These are phyloP conservation scores for Euwallacea similis DNA, from an alignment of 1,140 invertebrate species.

Conservation along the genomic window DNA sequence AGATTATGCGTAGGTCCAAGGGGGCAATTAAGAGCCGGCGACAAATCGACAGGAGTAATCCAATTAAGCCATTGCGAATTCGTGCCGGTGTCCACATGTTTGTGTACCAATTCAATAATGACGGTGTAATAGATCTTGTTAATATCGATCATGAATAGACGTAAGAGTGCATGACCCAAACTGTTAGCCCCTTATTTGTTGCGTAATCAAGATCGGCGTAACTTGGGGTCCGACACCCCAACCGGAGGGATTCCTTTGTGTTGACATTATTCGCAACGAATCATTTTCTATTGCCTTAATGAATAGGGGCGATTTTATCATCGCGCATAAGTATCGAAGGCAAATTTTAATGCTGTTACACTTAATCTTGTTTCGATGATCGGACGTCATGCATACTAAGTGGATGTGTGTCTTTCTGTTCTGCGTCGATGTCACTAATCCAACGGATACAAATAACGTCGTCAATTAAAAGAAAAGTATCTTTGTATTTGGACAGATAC, in stretches of 20 bases:
- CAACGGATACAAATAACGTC: not conserved
- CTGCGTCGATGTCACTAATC: not conserved
- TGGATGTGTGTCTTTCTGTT: not conserved
- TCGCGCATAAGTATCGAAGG: slow-evolving; percentile 35
- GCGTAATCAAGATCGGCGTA: slow-evolving; percentile 44
- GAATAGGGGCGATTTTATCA: slow-evolving; percentile 41
- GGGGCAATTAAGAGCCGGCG: too few relatives aligned
- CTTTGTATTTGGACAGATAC: slow-evolving; percentile 12
- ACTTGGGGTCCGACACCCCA: slow-evolving; percentile 41
- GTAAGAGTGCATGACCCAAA: slow-evolving; percentile 41
- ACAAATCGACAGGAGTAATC: not conserved
- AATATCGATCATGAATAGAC: slow-evolving; percentile 40
- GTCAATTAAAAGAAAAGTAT: slow-evolving; percentile 18
- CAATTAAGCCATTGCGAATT: slow-evolving; percentile 26
- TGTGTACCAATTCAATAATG: slow-evolving; percentile 41
- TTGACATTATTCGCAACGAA: slow-evolving; percentile 46
- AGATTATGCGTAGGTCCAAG: too few relatives aligned
- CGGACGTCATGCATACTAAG: slow-evolving; percentile 27
- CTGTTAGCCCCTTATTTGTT: slow-evolving; percentile 45
- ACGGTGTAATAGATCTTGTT: slow-evolving; percentile 44
- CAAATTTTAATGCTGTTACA: slow-evolving; percentile 39
- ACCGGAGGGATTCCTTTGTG: slow-evolving; percentile 35
- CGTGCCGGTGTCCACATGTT: slow-evolving; percentile 26
- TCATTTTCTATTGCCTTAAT: slow-evolving; percentile 43
- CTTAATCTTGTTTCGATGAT: slow-evolving; percentile 32